A percentile compares a stretch with the other conserved stretches of the same genome.
These are phyloP conservation scores for Drosophila mimica DNA, from an alignment of 2,888 invertebrate species.

Conservation along the genomic window DNA sequence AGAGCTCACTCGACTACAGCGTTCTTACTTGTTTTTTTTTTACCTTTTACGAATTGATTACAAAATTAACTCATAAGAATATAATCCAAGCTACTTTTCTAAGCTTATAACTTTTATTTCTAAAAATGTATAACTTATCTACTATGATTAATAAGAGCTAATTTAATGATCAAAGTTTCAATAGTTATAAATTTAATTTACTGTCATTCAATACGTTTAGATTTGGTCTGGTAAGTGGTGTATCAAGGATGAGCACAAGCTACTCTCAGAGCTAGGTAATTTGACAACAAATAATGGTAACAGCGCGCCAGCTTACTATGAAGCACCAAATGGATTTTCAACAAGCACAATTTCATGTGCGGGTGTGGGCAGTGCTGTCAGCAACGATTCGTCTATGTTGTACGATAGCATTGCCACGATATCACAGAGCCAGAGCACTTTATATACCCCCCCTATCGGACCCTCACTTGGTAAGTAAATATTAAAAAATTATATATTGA, in stretches of 20 bases:
- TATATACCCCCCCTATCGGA: conserved; percentile 92
- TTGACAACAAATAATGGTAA: conserved; percentile 85
- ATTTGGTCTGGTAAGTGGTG: conserved; percentile 96
- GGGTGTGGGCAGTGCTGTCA: conserved; percentile 47
- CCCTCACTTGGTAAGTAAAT: conserved; percentile 88
- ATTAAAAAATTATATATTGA: not conserved
- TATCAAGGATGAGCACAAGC: conserved; percentile 95
- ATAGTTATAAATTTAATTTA: not conserved
- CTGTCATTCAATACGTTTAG: conserved; percentile 84
- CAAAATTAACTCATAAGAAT: not conserved
- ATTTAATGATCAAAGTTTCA: not conserved
- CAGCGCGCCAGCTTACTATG: conserved; percentile 85
- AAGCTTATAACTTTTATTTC: not conserved
- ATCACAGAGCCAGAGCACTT: conserved; percentile 89
- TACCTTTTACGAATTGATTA: not conserved
- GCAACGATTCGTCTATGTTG: conserved; percentile 87
- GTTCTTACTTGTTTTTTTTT: too few species aligned
- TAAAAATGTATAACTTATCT: not conserved
- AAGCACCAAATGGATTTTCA: conserved; percentile 85
- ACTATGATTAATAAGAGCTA: not conserved
- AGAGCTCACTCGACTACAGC: too few species aligned
- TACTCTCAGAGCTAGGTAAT: conserved; percentile 92
- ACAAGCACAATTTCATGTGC: conserved; percentile 67
- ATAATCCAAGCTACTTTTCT: not conserved
- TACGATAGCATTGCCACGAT: conserved; percentile 90